Conservation (phyloP, 1,140 invertebrate species). For the Aethina tumida region DNA sequence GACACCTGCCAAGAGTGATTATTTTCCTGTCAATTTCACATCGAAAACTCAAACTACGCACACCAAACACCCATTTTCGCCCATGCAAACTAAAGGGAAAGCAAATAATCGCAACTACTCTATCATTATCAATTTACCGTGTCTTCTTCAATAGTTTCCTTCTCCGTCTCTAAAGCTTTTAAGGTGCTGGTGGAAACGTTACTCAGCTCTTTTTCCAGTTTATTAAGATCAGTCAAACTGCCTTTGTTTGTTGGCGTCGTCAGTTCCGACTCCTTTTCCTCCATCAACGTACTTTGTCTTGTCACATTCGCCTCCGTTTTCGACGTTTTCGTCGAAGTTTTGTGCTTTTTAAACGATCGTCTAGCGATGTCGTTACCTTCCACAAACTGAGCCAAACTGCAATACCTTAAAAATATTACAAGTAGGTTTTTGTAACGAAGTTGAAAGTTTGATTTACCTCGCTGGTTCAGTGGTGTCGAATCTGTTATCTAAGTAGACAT, state of each 20-base stretch:
- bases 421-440: too few relatives aligned
- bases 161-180: conserved; percentile 18
- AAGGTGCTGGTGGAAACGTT: conserved; percentile 22
- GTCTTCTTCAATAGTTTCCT: conserved; percentile 13
- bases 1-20: too few relatives aligned
- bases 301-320: conserved; percentile 33
- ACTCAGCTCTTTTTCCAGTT: conserved; percentile 28
- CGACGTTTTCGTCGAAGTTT: conserved; percentile 20
- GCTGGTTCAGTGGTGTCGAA: conserved; percentile 44
- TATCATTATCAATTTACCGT: too few relatives aligned
- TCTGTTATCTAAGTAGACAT: conserved; percentile 43
- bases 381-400: conserved; percentile 64
- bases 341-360: conserved; percentile 51
- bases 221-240: conserved; percentile 25
- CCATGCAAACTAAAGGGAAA: too few relatives aligned
- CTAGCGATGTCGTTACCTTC: conserved; percentile 68
- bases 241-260: conserved; percentile 15
- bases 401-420: too few relatives aligned
- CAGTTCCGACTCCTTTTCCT: conserved; percentile 22
- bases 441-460: too few relatives aligned
- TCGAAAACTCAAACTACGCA: too few relatives aligned
- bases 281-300: conserved; percentile 26
- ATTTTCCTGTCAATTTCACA: too few relatives aligned
- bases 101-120: too few relatives aligned
- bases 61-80: too few relatives aligned